Evolutionary conservation across 2,113 vertebrate species (phyloP).

Genomic region (Calonectris borealis): DNA sequence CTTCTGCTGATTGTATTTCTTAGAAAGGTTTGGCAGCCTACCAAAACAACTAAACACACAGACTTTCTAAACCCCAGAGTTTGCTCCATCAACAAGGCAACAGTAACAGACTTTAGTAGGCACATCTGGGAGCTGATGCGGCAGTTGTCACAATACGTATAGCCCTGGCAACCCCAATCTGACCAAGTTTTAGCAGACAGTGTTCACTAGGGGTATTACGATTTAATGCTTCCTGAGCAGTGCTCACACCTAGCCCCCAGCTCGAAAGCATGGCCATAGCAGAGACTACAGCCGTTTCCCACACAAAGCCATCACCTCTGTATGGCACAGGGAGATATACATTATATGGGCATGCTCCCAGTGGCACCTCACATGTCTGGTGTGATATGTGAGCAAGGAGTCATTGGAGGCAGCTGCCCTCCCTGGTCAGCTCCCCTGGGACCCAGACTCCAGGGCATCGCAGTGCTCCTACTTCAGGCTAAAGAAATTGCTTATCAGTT

Average conservation of each 20-base stretch:
- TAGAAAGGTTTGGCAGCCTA: not conserved
- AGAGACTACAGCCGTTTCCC: not conserved
- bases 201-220: not conserved
- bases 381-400: not conserved
- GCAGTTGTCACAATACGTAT: not conserved
- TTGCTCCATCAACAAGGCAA: not conserved
- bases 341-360: too few relatives aligned
- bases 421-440: not conserved
- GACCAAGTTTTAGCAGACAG: not conserved
- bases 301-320: not conserved
- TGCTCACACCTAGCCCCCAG: not conserved
- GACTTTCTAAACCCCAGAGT: not conserved
- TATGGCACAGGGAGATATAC: not conserved
- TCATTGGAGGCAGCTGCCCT: not conserved
- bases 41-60: not conserved
- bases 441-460: not conserved
- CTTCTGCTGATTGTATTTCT: not conserved
- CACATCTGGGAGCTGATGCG: not conserved
- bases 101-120: not conserved
- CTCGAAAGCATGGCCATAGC: not conserved
- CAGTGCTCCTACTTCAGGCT: not conserved
- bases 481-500: not conserved
- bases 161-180: not conserved
- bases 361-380: not conserved
- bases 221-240: not conserved